Base-by-base conservation (phyloP, 2,888 invertebrate species). In the Epinotia ramella region DNA sequence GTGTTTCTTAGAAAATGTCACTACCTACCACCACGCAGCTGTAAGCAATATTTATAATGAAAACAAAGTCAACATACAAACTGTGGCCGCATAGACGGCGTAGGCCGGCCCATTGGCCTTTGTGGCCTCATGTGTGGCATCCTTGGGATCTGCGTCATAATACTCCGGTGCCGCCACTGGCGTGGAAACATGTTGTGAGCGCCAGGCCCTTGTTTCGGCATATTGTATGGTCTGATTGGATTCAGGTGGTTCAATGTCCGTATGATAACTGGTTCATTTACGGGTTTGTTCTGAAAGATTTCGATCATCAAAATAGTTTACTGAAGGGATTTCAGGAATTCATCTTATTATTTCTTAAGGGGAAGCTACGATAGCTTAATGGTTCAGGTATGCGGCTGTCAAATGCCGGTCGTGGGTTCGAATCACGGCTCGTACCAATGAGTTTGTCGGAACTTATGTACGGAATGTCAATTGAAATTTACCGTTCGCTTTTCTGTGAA, bases 11-110 rank as follows among this genome's bases (percentile, higher is more conserved):
- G 9, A 7, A 40, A 40, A 40, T 40, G 9, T 40, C 9, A 46
- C 13, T 49, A 16, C 49, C 49, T 49, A 49, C 49, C 13, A 16
- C 53, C 53, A 13, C 16, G 16, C 6, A n/a, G 5, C 20, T 20
- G 20, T 53, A n/a, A 53, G n/a, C 53, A 53, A 7, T 53, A n/a
- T 5, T n/a, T 73, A 78, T 77, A 69, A 40, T 75, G 62, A 67
- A 73, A 24, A n/a, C 44, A 77, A 59, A 82, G 6, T 60, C 16
- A 84, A 87, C 87, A 84, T 87, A 87, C 87, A 81, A 80, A 40
- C 76, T 80, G 80, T 57, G 76, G 75, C 13, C 76, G 77, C 71
- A 79, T 79, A 69, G 78, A 81, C 4, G 76, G 80, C 65, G 81
- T 81, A 28, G 81, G 79, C 24, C 83, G 81, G 12, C 80, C 77